Evolutionary conservation across 2,113 vertebrate genomes (phyloP).

Genomic region (Calidris pygmaea): DNA sequence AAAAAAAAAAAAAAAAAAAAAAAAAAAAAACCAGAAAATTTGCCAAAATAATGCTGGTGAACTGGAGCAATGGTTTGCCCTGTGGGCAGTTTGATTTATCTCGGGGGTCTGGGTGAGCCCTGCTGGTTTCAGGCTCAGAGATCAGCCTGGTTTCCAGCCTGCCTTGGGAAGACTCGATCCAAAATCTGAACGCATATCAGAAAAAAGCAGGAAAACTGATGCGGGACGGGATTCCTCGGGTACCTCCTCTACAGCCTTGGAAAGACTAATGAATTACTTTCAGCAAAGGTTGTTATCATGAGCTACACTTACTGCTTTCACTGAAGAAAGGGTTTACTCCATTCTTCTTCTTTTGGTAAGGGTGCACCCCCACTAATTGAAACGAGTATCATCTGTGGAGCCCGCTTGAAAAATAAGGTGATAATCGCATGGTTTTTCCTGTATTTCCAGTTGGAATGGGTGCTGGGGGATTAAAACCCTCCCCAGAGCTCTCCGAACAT

Average conservation of each 20-base stretch:
- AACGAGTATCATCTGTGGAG: neutral
- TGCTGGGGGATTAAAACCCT: neutral
- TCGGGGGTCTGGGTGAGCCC: accelerated
- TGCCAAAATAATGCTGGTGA: neutral
- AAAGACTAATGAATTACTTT: neutral
- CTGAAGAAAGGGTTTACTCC: neutral
- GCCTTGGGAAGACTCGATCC: neutral
- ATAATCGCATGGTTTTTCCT: neutral
- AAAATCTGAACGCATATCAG: neutral
- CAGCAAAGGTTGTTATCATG: neutral
- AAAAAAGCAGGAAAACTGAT: neutral
- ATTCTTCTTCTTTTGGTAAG: neutral
- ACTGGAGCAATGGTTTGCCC: neutral
- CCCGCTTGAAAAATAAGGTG: neutral
- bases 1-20: too few relatives aligned
- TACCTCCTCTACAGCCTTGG: neutral
- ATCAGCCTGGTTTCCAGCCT: neutral
- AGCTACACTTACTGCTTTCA: neutral
- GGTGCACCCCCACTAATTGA: neutral
- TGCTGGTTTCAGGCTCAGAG: neutral
- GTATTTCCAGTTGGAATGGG: neutral
- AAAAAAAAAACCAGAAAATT: too few relatives aligned
- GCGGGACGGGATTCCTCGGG: neutral
- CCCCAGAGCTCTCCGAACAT: neutral
- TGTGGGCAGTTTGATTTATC: neutral